Percentiles rank a stretch among this genome's conserved stretches.
These are phyloP conservation scores for Turritopsis rubra DNA, from an alignment of 30 jellyfish, hydroid and myxozoan genomes.

Conservation along the genomic window DNA sequence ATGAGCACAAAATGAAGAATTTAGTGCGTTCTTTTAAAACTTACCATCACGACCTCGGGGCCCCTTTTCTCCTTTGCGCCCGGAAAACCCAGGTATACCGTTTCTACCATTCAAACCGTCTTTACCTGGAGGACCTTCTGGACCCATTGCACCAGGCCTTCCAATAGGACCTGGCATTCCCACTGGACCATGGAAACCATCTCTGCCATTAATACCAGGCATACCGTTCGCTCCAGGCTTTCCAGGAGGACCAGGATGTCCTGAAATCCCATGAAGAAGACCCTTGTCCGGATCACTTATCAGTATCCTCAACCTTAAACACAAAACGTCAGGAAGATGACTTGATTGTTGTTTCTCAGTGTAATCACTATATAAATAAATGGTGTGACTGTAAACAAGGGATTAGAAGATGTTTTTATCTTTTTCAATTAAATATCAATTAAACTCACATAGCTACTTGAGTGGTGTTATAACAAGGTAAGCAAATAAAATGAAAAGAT, in stretches of 20 bases:
- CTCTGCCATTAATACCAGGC: constrained; percentile 5
- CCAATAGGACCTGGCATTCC: neutral
- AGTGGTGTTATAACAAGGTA: neutral
- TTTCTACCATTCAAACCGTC: constrained; percentile 5
- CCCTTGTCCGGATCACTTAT: neutral
- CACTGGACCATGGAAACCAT: constrained; percentile 3
- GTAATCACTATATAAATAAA: neutral
- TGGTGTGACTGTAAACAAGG: neutral
- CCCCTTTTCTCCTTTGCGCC: constrained; percentile 7
- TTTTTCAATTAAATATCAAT: neutral
- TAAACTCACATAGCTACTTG: neutral
- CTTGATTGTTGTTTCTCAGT: neutral
- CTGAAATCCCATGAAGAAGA: neutral
- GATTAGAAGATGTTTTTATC: neutral
- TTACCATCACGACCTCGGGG: neutral
- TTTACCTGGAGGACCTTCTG: constrained; percentile 4
- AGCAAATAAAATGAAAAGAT: neutral
- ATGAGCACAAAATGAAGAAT: neutral
- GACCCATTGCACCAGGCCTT: constrained; percentile 9
- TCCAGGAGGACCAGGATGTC: constrained; percentile 15
- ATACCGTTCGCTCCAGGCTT: neutral
- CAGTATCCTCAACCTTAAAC: neutral
- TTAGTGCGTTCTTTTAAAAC: too few species aligned
- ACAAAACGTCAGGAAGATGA: too few species aligned
- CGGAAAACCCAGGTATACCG: neutral